A percentile compares a stretch with the other conserved stretches of the same genome.
These are phyloP conservation scores for Acrobasis repandana DNA, from an alignment of 2,888 invertebrate genomes.

Conservation along the genomic window DNA sequence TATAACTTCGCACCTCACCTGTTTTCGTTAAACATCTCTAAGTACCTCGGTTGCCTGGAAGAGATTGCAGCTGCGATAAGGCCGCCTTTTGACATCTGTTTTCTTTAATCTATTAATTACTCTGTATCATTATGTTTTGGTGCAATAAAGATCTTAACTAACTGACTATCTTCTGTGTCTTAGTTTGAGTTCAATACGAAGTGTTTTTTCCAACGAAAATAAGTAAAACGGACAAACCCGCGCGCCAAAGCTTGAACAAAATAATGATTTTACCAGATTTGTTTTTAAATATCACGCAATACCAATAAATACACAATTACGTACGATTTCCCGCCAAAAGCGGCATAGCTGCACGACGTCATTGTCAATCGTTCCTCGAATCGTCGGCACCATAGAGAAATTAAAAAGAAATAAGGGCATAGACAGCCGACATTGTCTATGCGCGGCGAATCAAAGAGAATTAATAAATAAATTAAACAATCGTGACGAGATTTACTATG, in stretches of 20 bases:
- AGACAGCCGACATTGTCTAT: conserved; percentile 55
- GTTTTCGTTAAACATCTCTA: too few relatives aligned
- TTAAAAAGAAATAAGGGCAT: conserved; percentile 74
- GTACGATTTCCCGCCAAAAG: conserved; percentile 16
- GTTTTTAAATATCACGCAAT: background rate
- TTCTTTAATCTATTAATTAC: too few relatives aligned
- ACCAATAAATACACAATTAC: conserved; percentile 2
- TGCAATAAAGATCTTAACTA: too few relatives aligned
- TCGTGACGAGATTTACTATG: conserved; percentile 21
- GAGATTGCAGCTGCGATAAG: too few relatives aligned
- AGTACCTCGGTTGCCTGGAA: too few relatives aligned
- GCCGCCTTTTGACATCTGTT: too few relatives aligned
- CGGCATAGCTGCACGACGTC: conserved; percentile 20
- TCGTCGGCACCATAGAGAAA: conserved; percentile 64
- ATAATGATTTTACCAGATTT: background rate
- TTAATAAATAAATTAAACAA: conserved; percentile 22
- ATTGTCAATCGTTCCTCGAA: conserved; percentile 55
- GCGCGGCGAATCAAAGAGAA: conserved; percentile 25
- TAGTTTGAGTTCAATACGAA: too few relatives aligned
- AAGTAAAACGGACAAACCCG: too few relatives aligned
- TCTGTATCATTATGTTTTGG: too few relatives aligned
- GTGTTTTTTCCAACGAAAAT: too few relatives aligned
- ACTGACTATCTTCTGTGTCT: too few relatives aligned
- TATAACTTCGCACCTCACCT: too few relatives aligned
- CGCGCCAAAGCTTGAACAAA: background rate